Evolutionary conservation across 2,888 invertebrate genomes (phyloP).

Genomic region (Amblyjoppa proteus): DNA sequence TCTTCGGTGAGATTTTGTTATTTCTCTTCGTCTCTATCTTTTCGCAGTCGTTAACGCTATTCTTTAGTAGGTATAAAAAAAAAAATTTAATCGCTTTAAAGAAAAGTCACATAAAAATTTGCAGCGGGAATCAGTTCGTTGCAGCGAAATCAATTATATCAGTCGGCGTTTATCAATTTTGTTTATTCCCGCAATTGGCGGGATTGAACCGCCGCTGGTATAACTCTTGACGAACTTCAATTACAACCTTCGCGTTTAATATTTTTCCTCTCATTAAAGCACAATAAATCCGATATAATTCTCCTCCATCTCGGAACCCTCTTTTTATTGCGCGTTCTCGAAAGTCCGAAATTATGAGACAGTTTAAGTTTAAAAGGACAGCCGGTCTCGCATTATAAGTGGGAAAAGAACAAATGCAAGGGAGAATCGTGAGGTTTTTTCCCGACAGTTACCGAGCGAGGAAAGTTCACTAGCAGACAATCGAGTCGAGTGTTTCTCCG

Average conservation of each 20-base stretch:
- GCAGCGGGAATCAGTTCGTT: background rate
- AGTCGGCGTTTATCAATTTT: background rate
- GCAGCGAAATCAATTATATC: background rate
- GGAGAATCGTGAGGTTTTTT: slow-evolving; percentile 41
- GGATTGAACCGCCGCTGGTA: background rate
- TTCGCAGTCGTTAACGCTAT: background rate
- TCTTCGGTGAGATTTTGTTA: too few relatives aligned
- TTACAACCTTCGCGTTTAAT: background rate
- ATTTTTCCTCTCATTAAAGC: background rate
- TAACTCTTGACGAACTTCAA: background rate
- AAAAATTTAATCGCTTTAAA: background rate
- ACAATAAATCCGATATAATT: background rate
- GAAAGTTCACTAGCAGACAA: slow-evolving; percentile 67
- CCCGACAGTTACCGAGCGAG: slow-evolving; percentile 48
- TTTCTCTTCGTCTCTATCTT: too few relatives aligned
- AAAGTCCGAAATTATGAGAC: background rate
- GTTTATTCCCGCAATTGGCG: background rate
- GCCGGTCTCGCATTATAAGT: slow-evolving; percentile 3
- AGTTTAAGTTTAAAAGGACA: background rate
- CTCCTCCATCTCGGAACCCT: background rate
- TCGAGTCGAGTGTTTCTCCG: slow-evolving; percentile 67
- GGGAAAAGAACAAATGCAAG: background rate
- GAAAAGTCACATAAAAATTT: background rate
- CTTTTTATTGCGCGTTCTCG: background rate
- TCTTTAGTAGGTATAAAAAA: background rate